phyloP scores from a whole-genome alignment of 1,140 invertebrate species.

The Matsumurasca onukii region DNA sequence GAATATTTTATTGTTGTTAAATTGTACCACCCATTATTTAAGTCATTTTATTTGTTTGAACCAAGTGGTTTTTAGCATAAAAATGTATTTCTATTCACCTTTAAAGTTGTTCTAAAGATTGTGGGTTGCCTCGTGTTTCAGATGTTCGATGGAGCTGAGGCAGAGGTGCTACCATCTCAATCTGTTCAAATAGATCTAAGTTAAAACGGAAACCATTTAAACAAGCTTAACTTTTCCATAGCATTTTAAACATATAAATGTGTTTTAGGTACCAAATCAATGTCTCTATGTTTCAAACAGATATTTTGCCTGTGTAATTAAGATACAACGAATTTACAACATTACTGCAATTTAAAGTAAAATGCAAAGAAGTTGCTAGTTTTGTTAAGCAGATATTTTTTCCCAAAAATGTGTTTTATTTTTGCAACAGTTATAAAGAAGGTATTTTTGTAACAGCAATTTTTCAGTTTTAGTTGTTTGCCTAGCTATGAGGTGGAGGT shows the following conservation, averaged over 20 bases:
- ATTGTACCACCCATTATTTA: background rate
- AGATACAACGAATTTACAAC: background rate
- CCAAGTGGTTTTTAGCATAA: too few relatives aligned
- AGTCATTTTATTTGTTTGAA: background rate
- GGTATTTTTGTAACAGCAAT: too few relatives aligned
- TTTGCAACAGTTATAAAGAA: too few relatives aligned
- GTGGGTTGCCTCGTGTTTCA: background rate
- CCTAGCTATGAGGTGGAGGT: too few relatives aligned
- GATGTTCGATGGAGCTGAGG: conserved; percentile 20
- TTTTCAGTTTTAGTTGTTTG: background rate
- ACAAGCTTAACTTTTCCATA: conserved; percentile 21
- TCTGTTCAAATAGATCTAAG: conserved; percentile 15
- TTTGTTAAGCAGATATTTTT: background rate
- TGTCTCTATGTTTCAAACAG: background rate
- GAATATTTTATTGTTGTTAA: too few relatives aligned
- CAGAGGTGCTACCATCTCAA: conserved; percentile 24
- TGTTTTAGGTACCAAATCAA: conserved; percentile 19
- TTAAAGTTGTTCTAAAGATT: too few relatives aligned
- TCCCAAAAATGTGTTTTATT: background rate
- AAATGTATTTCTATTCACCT: too few relatives aligned
- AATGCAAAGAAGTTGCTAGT: background rate
- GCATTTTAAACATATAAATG: conserved; percentile 18
- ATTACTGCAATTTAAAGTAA: background rate
- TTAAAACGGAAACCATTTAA: background rate
- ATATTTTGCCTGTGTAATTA: background rate